Percentiles rank a stretch among this genome's conserved stretches.
phyloP scores from a whole-genome alignment of 2,113 vertebrate species.

The Acanthisitta chloris region DNA sequence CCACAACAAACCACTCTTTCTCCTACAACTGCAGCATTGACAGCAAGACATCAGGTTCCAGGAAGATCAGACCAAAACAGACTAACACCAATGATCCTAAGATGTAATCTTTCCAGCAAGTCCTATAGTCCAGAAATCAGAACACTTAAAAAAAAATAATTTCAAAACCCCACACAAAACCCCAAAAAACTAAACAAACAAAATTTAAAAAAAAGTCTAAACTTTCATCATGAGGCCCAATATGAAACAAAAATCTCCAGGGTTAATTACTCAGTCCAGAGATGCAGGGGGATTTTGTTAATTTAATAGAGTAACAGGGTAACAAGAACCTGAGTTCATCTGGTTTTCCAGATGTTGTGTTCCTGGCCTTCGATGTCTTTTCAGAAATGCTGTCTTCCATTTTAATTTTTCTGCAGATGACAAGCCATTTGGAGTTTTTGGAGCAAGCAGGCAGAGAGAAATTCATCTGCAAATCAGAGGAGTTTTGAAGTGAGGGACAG shows the following conservation, averaged over 20 bases:
- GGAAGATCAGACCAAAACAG: not conserved
- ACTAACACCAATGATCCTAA: not conserved
- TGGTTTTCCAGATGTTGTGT: not conserved
- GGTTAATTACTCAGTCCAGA: not conserved
- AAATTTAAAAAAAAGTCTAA: too few species aligned
- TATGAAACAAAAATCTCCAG: not conserved
- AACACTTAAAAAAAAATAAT: too few species aligned
- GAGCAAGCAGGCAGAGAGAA: not conserved
- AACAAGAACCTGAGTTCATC: not conserved
- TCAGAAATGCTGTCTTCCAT: not conserved
- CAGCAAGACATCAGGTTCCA: not conserved
- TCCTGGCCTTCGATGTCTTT: not conserved
- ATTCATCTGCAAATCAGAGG: not conserved
- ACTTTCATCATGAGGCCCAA: not conserved
- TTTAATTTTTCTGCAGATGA: not conserved
- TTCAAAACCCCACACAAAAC: too few species aligned
- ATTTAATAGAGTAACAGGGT: not conserved
- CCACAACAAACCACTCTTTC: not conserved
- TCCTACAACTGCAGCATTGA: not conserved
- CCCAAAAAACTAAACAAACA: too few species aligned
- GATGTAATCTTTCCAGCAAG: not conserved
- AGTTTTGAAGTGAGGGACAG: not conserved
- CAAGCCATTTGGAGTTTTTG: not conserved
- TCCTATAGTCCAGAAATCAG: not conserved
- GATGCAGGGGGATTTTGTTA: not conserved